These are phyloP conservation scores for Mugil cephalus DNA, from an alignment of 2,113 vertebrate genomes.

Conservation along the genomic window DNA sequence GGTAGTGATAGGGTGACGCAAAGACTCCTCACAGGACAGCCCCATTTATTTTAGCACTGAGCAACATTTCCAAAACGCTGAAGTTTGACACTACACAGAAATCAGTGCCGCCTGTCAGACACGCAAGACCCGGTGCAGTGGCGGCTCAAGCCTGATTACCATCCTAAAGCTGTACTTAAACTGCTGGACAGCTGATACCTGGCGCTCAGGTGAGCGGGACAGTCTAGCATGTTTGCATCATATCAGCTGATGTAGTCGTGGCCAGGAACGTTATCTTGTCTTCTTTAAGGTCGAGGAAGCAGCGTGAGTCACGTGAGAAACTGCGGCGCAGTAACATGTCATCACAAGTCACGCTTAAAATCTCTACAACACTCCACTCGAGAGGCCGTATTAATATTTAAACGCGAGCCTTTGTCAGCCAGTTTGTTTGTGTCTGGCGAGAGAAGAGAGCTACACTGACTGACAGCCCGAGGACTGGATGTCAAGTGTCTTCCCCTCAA, in stretches of 20 bases:
- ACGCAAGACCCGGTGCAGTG: conserved; percentile 6
- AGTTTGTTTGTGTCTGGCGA: conserved; percentile 16
- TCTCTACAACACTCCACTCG: neutral
- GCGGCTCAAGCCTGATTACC: conserved; percentile 41
- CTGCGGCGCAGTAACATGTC: conserved; percentile 29
- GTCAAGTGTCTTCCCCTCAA: neutral
- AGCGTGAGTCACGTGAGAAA: conserved; percentile 4
- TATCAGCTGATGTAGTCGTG: neutral
- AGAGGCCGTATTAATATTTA: conserved; percentile 21
- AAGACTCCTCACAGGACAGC: neutral
- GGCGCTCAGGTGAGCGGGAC: conserved; percentile 27
- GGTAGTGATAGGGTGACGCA: neutral
- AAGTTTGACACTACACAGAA: conserved; percentile 25
- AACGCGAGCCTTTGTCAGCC: conserved; percentile 4
- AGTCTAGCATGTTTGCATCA: neutral
- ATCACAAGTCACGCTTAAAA: conserved; percentile 11
- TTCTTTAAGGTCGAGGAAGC: neutral
- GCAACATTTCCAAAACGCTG: no score
- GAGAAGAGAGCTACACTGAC: neutral
- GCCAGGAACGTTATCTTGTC: neutral
- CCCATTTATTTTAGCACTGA: no score
- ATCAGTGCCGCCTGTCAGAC: conserved; percentile 7
- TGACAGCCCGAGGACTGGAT: neutral
- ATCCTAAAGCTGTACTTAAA: conserved; percentile 47
- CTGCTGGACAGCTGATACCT: conserved; percentile 37